Evolutionary conservation across 2,888 invertebrate species (phyloP).

Genomic region (Heterodera filipjevi): DNA sequence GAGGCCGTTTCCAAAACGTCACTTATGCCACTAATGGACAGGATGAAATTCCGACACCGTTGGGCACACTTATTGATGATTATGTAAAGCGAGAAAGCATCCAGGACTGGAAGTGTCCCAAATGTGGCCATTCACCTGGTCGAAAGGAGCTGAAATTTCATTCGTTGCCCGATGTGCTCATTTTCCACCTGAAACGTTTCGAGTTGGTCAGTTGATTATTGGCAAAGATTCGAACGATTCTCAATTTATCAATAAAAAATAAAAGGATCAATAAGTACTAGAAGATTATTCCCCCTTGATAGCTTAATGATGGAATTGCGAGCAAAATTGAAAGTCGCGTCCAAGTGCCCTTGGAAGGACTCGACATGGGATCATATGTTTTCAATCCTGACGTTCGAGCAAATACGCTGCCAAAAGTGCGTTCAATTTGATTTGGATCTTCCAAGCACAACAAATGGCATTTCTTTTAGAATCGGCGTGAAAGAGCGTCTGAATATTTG

Average conservation of each 20-base stretch:
- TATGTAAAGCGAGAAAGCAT: slow-evolving; percentile 29
- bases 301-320: slow-evolving; percentile 38
- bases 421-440: background rate
- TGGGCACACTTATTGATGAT: slow-evolving; percentile 28
- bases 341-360: slow-evolving; percentile 37
- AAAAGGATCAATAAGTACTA: no score
- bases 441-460: slow-evolving; percentile 13
- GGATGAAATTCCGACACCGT: slow-evolving; percentile 20
- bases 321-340: slow-evolving; percentile 37
- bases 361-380: slow-evolving; percentile 41
- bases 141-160: slow-evolving; percentile 40
- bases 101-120: slow-evolving; percentile 39
- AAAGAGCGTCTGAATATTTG: slow-evolving; percentile 7
- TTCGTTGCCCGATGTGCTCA: slow-evolving; percentile 42
- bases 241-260: background rate
- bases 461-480: slow-evolving; percentile 18
- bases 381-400: slow-evolving; percentile 34
- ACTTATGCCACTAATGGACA: background rate
- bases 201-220: slow-evolving; percentile 33
- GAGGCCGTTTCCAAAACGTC: slow-evolving; percentile 2
- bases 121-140: slow-evolving; percentile 35
- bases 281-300: background rate
- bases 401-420: slow-evolving; percentile 30
- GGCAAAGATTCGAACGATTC: background rate
- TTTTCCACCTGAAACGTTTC: slow-evolving; percentile 43